Evolutionary conservation across 1,140 invertebrate species (phyloP), one percentile per base, ranked within the genome.

Genomic region (Drosophila pachea): DNA sequence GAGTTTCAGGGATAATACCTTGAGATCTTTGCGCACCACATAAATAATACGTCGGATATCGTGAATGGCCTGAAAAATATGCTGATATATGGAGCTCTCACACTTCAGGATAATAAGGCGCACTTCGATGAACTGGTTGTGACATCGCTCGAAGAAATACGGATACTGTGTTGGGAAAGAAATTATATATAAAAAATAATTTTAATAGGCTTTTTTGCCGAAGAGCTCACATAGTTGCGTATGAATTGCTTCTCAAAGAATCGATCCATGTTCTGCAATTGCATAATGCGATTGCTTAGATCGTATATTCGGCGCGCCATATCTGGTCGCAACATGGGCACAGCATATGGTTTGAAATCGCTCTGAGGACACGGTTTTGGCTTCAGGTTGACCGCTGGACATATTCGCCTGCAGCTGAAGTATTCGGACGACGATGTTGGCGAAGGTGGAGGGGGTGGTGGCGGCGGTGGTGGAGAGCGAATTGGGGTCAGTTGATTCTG

Each of bases 1-100:
- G 29, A 14, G 1, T 29, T n/a, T n/a, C n/a, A 2, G 4, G 35
- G 9, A 2, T 12, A 60, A 53, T 81, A 90, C 88, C 79, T 88
- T 60, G 7, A 89, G 73, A 71, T 84, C 87, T 33, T 71, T 71
- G 32, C 83, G 78, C 9, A 71, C 87, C 61, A 76, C 69, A 47
- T 86, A 89, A 4, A 88, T 66, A 49, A 91, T 86, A 47, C 88
- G 86, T 35, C 87, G 83, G 9, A 91, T 58, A 78, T 91, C 90
- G 49, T 90, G 83, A 5, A 91, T 78, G 9, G 90, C 82, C 72
- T 91, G 89, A 32, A 74, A 74, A 4, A 88, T 40, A 59, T 89
- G 84, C n/a, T 89, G 61, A 62, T 90, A 91, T 0, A 70, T 67
- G 50, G 86, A 88, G 22, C 78, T 84, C 65, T 89, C 82, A 43